Conservation (phyloP, 2,113 vertebrate genomes). For the Argyrosomus japonicus region DNA sequence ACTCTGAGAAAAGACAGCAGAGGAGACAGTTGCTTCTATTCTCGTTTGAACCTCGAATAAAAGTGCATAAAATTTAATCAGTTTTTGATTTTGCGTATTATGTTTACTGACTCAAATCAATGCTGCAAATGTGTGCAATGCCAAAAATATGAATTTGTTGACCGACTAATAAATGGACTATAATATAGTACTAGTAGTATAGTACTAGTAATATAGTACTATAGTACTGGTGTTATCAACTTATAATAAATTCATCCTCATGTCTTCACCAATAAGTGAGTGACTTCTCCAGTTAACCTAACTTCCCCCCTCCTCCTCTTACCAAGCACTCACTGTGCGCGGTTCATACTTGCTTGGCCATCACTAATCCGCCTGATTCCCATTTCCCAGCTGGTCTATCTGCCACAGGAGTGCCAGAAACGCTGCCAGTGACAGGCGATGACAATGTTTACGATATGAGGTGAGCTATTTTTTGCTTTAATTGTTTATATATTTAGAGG, state of each 20-base stretch:
- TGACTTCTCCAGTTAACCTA: slow-evolving; percentile 1
- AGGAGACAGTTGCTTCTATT: neutral
- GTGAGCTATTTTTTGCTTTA: slow-evolving; percentile 39
- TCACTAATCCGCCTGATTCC: slow-evolving; percentile 76
- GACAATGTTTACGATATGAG: slow-evolving; percentile 38
- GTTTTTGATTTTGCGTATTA: neutral
- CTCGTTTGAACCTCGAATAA: neutral
- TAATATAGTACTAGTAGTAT: too few relatives aligned
- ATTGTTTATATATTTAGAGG: neutral
- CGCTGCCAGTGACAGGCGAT: neutral
- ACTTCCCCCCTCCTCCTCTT: neutral
- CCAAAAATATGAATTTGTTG: neutral
- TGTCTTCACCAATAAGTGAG: neutral
- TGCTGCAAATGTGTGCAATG: neutral
- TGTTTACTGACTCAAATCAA: neutral
- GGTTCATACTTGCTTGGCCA: slow-evolving; percentile 18
- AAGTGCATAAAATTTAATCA: neutral
- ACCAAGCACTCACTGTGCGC: neutral
- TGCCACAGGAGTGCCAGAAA: slow-evolving; percentile 21
- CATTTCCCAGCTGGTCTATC: slow-evolving; percentile 56
- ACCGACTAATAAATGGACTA: neutral
- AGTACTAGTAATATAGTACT: too few relatives aligned
- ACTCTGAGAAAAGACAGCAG: slow-evolving; percentile 80
- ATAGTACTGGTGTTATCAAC: neutral
- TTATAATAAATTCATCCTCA: neutral